A percentile compares a stretch with the other conserved stretches of the same genome.
Evolutionary conservation across 2,888 invertebrate genomes (phyloP).

Genomic region (Phalera bucephala): DNA sequence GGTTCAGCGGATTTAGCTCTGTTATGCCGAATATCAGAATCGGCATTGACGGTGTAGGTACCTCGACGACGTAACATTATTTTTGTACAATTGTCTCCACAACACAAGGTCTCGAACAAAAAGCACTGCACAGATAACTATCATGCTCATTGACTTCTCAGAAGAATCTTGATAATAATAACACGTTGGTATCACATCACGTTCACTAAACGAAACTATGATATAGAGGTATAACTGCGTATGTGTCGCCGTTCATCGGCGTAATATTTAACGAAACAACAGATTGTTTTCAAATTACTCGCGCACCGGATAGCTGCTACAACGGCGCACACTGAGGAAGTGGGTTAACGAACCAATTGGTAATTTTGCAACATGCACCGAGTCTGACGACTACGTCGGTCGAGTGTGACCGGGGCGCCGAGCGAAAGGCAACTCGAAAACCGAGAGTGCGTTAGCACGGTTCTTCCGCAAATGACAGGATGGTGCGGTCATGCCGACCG

Average conservation of each 20-base stretch:
- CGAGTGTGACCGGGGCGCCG: slow-evolving; percentile 52
- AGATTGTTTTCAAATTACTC: slow-evolving; percentile 55
- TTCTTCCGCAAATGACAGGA: slow-evolving; percentile 71
- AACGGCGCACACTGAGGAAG: slow-evolving; percentile 50
- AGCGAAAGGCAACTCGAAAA: slow-evolving; percentile 74
- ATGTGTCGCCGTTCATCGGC: slow-evolving; percentile 23
- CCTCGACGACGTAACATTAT: slow-evolving; percentile 72
- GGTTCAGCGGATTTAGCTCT: slow-evolving; percentile 46
- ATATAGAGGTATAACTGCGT: slow-evolving; percentile 18
- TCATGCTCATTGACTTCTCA: slow-evolving; percentile 28
- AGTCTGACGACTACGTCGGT: slow-evolving; percentile 51
- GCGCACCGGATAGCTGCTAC: slow-evolving; percentile 48
- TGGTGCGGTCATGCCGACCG: slow-evolving; percentile 58
- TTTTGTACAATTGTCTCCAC: slow-evolving; percentile 31
- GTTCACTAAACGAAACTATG: slow-evolving; percentile 21
- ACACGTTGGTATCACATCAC: slow-evolving; percentile 19
- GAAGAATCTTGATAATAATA: slow-evolving; percentile 11
- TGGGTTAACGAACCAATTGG: slow-evolving; percentile 70
- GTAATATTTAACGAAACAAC: slow-evolving; percentile 30
- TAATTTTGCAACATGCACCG: slow-evolving; percentile 70
- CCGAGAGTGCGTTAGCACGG: slow-evolving; percentile 72
- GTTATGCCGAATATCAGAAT: slow-evolving; percentile 47
- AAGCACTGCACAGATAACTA: slow-evolving; percentile 29
- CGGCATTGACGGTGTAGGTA: slow-evolving; percentile 72
- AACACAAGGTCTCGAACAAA: slow-evolving; percentile 25